Evolutionary conservation across 2,888 invertebrate genomes (phyloP).

Genomic region (Ypsolopha scabrella): DNA sequence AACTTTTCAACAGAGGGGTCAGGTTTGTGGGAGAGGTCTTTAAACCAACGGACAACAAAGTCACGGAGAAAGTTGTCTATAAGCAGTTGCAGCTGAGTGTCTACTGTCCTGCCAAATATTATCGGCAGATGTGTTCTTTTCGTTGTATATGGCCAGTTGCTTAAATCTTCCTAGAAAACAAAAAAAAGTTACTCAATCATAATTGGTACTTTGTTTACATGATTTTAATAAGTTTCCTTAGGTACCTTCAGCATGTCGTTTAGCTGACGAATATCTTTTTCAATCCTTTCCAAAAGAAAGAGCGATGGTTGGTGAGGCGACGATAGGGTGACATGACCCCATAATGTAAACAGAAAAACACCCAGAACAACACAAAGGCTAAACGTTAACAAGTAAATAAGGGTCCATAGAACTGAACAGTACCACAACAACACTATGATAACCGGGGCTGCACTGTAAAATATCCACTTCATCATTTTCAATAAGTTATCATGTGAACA

Average conservation of each 20-base stretch:
- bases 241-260: conserved; percentile 73
- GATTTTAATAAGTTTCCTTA: background rate
- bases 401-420: conserved; percentile 38
- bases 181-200: background rate
- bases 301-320: conserved; percentile 74
- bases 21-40: conserved; percentile 75
- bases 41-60: conserved; percentile 83
- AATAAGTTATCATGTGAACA: conserved; percentile 8
- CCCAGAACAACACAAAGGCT: conserved; percentile 32
- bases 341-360: conserved; percentile 54
- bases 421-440: conserved; percentile 38
- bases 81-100: conserved; percentile 84
- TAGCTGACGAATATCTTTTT: conserved; percentile 72
- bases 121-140: conserved; percentile 75
- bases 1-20: conserved; percentile 74
- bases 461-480: conserved; percentile 42
- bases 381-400: conserved; percentile 35
- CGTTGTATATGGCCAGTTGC: conserved; percentile 40
- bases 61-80: conserved; percentile 84
- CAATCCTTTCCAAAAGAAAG: conserved; percentile 68
- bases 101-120: conserved; percentile 87
- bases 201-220: background rate
- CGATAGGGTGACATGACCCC: conserved; percentile 75
- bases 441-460: conserved; percentile 29
- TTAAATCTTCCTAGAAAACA: conserved; percentile 44